Conservation (phyloP, 2,888 invertebrate species). For the Lasioglossum vierecki region DNA sequence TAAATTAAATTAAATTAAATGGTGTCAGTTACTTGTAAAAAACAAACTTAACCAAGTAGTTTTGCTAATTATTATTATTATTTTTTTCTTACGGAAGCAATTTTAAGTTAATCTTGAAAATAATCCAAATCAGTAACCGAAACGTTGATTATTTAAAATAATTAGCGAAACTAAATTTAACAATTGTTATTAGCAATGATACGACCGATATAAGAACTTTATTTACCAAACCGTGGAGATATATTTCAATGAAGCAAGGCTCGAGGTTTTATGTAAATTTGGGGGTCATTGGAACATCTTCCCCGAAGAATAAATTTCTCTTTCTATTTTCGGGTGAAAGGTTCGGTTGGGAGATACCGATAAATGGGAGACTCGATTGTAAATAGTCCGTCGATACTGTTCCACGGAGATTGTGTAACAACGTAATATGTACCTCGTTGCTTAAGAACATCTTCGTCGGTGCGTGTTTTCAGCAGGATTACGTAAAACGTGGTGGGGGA, state of each 20-base stretch:
- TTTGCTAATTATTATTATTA: too few species aligned
- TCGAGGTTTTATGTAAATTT: neutral
- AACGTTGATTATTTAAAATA: too few species aligned
- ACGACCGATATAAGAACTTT: too few species aligned
- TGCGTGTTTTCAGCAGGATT: slow-evolving; percentile 1
- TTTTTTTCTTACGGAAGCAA: too few species aligned
- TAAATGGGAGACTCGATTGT: slow-evolving; percentile 1
- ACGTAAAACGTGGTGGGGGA: neutral
- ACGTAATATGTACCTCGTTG: neutral
- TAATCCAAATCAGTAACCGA: too few species aligned
- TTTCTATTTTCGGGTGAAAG: neutral
- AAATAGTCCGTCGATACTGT: neutral
- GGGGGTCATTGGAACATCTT: neutral
- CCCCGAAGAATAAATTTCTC: neutral
- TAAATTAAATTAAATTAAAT: too few species aligned
- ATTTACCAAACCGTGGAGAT: neutral
- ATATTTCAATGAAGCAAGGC: neutral
- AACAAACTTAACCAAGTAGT: too few species aligned
- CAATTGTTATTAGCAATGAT: too few species aligned
- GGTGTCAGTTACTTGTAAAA: too few species aligned
- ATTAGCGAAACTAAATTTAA: too few species aligned
- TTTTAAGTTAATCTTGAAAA: too few species aligned
- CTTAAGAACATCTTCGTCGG: slow-evolving; percentile 10
- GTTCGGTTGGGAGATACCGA: neutral
- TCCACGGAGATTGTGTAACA: neutral